These are phyloP conservation scores for Oryctes rhinoceros DNA, from an alignment of 1,140 invertebrate genomes.

Conservation along the genomic window DNA sequence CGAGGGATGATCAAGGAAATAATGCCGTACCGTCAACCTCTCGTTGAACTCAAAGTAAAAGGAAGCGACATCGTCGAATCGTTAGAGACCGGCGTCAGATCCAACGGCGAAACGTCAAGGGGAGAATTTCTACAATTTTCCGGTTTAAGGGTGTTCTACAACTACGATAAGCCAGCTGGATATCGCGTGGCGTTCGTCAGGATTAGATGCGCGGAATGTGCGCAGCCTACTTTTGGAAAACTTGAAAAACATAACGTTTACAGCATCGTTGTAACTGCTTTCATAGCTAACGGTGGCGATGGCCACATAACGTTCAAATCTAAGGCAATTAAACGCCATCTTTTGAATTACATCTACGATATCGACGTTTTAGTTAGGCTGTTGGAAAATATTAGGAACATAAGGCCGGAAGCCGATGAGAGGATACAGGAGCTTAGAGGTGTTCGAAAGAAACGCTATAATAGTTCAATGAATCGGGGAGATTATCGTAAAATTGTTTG, in stretches of 20 bases:
- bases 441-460: too few species aligned
- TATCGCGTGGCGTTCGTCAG: background rate
- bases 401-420: background rate
- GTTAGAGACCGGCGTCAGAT: background rate
- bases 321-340: background rate
- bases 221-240: slow-evolving; percentile 22
- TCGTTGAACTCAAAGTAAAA: background rate
- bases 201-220: background rate
- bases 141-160: background rate
- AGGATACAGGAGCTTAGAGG: background rate
- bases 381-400: background rate
- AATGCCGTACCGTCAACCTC: background rate
- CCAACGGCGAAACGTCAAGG: background rate
- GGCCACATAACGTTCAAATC: background rate
- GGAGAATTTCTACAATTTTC: background rate
- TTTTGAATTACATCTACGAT: background rate
- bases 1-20: background rate
- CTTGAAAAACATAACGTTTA: background rate
- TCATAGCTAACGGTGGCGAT: slow-evolving; percentile 1
- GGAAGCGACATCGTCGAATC: background rate
- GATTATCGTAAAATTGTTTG: too few species aligned
- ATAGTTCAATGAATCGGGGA: too few species aligned
- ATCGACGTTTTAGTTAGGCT: background rate
- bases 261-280: background rate
- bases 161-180: background rate